phyloP scores from a whole-genome alignment of 2,888 invertebrate genomes.

The Napeogenes inachia region DNA sequence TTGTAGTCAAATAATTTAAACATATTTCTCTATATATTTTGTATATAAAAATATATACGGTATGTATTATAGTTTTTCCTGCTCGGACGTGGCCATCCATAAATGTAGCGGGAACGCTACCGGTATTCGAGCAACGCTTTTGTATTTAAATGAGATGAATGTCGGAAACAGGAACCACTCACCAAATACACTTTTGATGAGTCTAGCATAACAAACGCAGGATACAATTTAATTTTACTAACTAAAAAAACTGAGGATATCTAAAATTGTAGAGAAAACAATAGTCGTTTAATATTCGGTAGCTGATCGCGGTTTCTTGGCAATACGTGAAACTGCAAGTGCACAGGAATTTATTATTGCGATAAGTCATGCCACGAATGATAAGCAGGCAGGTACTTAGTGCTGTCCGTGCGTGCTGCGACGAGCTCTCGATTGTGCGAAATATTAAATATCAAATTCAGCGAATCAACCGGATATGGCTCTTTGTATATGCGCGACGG shows the following conservation, averaged over 20 bases:
- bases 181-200: slow-evolving; percentile 40
- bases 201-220: slow-evolving; percentile 31
- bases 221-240: slow-evolving; percentile 12
- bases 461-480: slow-evolving; percentile 69
- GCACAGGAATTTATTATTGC: slow-evolving; percentile 73
- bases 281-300: slow-evolving; percentile 67
- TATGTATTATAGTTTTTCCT: slow-evolving; percentile 10
- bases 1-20: not conserved
- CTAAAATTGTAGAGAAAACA: slow-evolving; percentile 37
- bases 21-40: not conserved
- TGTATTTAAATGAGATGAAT: slow-evolving; percentile 63
- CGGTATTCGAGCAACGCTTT: slow-evolving; percentile 46
- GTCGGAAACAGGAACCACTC: slow-evolving; percentile 63
- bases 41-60: not conserved
- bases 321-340: slow-evolving; percentile 74
- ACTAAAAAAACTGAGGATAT: slow-evolving; percentile 1
- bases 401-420: slow-evolving; percentile 54
- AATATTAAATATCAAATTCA: slow-evolving; percentile 56
- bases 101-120: slow-evolving; percentile 37
- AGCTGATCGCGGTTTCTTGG: slow-evolving; percentile 66
- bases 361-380: slow-evolving; percentile 62
- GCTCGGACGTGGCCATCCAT: slow-evolving; percentile 37
- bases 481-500: slow-evolving; percentile 65
- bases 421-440: slow-evolving; percentile 43
- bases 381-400: slow-evolving; percentile 49